phyloP scores from a whole-genome alignment of 2,888 invertebrate genomes.

The Rotaria magnacalcarata region DNA sequence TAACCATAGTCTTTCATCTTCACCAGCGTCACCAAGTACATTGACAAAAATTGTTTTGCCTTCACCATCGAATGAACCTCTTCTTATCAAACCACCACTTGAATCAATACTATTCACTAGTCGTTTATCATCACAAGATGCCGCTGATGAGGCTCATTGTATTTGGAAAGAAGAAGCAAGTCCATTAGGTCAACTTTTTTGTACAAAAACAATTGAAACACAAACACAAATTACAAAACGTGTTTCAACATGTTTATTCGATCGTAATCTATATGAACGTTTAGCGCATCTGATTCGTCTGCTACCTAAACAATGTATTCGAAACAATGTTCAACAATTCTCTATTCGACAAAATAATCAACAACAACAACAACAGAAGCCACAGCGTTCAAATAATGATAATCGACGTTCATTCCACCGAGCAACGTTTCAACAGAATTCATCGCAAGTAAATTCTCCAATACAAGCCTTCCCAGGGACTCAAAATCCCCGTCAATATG shows the following conservation, averaged over 20 bases:
- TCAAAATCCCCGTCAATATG: neutral
- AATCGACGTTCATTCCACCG: neutral
- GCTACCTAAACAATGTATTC: neutral
- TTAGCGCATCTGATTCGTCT: neutral
- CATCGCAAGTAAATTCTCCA: neutral
- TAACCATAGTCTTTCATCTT: neutral
- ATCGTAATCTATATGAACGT: neutral
- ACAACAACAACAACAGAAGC: neutral
- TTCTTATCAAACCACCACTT: neutral
- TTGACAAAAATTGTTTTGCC: neutral
- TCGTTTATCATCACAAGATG: neutral
- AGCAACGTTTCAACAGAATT: neutral
- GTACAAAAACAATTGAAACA: neutral
- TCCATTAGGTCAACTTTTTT: neutral
- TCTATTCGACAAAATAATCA: neutral
- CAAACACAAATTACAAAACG: neutral
- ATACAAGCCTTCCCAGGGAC: neutral
- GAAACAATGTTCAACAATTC: neutral
- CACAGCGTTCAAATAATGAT: neutral
- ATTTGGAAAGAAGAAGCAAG: neutral
- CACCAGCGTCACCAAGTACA: neutral
- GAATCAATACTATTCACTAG: neutral
- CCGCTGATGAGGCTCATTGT: neutral
- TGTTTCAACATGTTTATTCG: neutral
- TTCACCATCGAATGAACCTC: neutral